Evolutionary conservation across 1,140 invertebrate species (phyloP), one percentile per base, ranked within the genome.

Genomic region (Yoshiicerus persimilis): DNA sequence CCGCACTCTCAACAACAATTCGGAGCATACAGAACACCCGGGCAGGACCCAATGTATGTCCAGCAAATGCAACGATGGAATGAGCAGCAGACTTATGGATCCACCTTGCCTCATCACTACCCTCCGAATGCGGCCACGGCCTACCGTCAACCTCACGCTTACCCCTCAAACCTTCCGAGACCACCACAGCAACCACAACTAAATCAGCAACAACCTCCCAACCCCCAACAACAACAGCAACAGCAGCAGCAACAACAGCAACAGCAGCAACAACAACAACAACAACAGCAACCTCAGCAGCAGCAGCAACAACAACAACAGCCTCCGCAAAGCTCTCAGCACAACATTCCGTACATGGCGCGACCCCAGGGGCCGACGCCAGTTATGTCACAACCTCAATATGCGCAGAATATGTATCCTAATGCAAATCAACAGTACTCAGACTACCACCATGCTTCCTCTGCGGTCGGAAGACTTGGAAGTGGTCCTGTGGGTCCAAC

Each of bases 291-390:
- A 25, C 87, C 88, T 41, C 88, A 87, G n/a, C 91, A 91, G 77
- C 91, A 89, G 32, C 87, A 91, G 88, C 41, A 32, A 47, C 83
- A 86, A 30, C 89, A 80, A 70, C 84, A 84, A 23, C 85, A 86
- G 86, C 90, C 91, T 47, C 91, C 91, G 56, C 70, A 86, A 38
- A 89, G 90, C 66, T 88, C 89, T 13, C 91, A 91, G 87, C 91
- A 91, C 84, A 90, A 91, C 90, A 75, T 56, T 91, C 94, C 94
- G 89, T 92, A 93, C 64, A 94, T 95, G 92, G 93, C 87, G 13
- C 94, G 92, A 91, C 93, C 93, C 94, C 86, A 94, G 94, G 86
- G 92, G 92, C 92, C 92, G 86, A 87, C 84, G 91, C 90, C 91
- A 6, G 91, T 91, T 32, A 86, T 88, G 92, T 92, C 92, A 87